A percentile compares a stretch with the other conserved stretches of the same genome.
Evolutionary conservation across 2,113 vertebrate species (phyloP).

Genomic region (Theristicus caerulescens): DNA sequence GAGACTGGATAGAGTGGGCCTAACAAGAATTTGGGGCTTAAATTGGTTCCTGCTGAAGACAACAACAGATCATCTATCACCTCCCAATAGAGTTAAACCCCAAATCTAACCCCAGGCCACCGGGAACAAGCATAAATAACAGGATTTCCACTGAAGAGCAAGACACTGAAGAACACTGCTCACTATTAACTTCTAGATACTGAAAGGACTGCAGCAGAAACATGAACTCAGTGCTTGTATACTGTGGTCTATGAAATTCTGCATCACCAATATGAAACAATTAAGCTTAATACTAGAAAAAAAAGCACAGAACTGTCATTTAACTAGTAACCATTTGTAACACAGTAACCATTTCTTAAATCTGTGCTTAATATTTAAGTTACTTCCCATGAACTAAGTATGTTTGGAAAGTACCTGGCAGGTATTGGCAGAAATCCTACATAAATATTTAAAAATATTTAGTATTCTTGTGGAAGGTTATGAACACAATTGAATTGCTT

Average conservation of each 20-base stretch:
- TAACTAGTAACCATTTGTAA: neutral
- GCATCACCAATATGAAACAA: neutral
- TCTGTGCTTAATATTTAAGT: neutral
- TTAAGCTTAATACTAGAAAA: neutral
- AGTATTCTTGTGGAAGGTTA: neutral
- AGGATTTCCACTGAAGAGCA: neutral
- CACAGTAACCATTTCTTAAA: neutral
- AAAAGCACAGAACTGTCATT: neutral
- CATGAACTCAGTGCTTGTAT: neutral
- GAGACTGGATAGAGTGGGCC: neutral
- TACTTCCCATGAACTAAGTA: neutral
- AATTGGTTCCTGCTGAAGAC: neutral
- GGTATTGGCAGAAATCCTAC: neutral
- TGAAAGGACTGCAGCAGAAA: neutral
- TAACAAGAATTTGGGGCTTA: neutral
- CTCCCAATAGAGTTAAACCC: neutral
- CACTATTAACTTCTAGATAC: neutral
- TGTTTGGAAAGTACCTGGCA: neutral
- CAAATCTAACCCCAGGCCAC: neutral
- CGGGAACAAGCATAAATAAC: neutral
- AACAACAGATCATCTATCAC: neutral
- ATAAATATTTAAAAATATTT: neutral
- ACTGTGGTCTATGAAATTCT: neutral
- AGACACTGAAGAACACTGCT: neutral
- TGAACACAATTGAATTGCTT: neutral